Base-by-base conservation (phyloP, 53 echinoderm and acorn worm species). In the Henricia sp. region DNA sequence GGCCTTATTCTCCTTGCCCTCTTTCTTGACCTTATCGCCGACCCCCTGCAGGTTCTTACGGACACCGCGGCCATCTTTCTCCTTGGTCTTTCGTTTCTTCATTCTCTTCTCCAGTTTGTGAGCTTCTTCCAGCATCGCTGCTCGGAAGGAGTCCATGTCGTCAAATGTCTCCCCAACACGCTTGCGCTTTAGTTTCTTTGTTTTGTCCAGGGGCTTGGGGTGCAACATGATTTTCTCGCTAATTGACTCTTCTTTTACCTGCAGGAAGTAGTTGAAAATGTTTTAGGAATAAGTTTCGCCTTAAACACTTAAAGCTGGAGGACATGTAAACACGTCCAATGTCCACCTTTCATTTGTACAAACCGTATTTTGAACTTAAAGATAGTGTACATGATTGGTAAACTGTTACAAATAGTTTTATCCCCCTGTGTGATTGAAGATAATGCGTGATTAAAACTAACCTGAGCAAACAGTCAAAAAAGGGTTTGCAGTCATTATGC, bases 71-170 rank as follows among this genome's bases (percentile, higher is more conserved):
- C 43, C 36, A 14, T 91, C 86, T 82, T 89, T 91, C 39, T 91
- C 90, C 87, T 91, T 86, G 41, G 84, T 86, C 72, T 92, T 90
- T 68, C 94, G 86, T 77, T 94, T 97, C 84, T 97, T 97, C 88
- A 92, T 99, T 58, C 91, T 92, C 90, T 91, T 89, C 92, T 91
- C 90, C 83, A 80, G 70, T 65, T 52, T 68, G 58, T 74, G 70
- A 4, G 91, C 77, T 14, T 75, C 84, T 12, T 89, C 89, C 52
- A 87, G 50, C 80, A 74, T 54, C 58, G 68, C 46, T 1, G 82
- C 40, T 30, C 71, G 67, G 83, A 85, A 55, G 57, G 84, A 72
- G 1, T 80, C 82, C 21, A 63, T 65, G 56, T 76, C 83, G 6
- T 74, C 90, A 0, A 60, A 35, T 28, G 83, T 83, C 17, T 87